Evolutionary conservation across 1,140 invertebrate genomes (phyloP).

Genomic region (Caerostris darwini): DNA sequence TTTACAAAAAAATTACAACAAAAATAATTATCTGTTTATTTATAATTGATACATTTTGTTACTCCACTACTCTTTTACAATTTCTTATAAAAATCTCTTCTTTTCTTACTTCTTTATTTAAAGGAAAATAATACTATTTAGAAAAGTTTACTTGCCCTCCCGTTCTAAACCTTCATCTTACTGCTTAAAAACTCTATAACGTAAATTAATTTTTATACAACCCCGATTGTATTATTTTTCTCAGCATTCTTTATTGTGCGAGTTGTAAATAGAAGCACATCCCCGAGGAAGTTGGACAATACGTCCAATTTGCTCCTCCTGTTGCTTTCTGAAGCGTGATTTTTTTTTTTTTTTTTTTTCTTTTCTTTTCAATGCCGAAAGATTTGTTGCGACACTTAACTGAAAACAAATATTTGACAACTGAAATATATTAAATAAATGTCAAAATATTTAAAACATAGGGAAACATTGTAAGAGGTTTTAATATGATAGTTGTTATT

Average conservation of each 20-base stretch:
- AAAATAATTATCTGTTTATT: no score
- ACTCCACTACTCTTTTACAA: no score
- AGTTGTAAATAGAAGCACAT: constrained; percentile 7
- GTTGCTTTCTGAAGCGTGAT: constrained; percentile 61
- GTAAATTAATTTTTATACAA: neutral
- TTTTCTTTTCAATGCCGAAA: constrained; percentile 13
- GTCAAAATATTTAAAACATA: neutral
- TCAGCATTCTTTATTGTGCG: neutral
- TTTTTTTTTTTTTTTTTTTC: neutral
- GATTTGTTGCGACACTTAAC: constrained; percentile 53
- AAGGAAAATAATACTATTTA: no score
- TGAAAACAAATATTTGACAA: constrained; percentile 45
- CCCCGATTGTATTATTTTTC: neutral
- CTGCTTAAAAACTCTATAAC: neutral
- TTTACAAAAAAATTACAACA: no score
- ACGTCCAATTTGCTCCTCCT: constrained; percentile 57
- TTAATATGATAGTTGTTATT: neutral
- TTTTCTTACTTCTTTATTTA: no score
- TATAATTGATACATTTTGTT: no score
- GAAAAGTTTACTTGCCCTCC: no score
- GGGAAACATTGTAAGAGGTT: neutral
- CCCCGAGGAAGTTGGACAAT: constrained; percentile 53
- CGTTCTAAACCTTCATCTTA: neutral
- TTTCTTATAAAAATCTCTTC: no score
- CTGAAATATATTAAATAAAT: constrained; percentile 45